Base-by-base conservation (phyloP, 2,888 invertebrate genomes). In the Embidobia sp. region DNA sequence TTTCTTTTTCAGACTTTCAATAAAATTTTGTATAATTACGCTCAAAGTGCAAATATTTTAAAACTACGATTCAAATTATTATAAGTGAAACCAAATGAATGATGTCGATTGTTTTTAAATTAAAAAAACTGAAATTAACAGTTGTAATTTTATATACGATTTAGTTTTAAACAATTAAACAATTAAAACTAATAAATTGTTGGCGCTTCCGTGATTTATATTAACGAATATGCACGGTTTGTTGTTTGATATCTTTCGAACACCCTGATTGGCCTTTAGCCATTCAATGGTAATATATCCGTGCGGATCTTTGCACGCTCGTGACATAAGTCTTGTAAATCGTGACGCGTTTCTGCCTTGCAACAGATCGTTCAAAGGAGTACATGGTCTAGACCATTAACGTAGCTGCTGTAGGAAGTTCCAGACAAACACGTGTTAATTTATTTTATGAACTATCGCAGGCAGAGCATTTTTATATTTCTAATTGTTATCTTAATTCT, bases 251-350 rank as follows among this genome's bases (percentile, higher is more conserved):
- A 73, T 74, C 77, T 74, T 59, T 64, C 26, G 64, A 53, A 64
- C 27, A 69, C 61, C 69, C 69, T 69, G 69, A 78, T 69, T 78
- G 73, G 69, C 69, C 59, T 77, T 78, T 78, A 74, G 59, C 64
- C 44, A 74, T 78, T 78, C 73, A 74, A 78, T 64, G 77, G 69
- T 69, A 78, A 78, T 78, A 77, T 73, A 77, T 76, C 76, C 57
- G 69, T 63, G 63, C 5, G 57, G 69, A 75, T 75, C 69, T 75
- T 69, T 63, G 69, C 69, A 70, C 76, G 76, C 76, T 70, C 76
- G 76, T 76, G 66, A 70, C 76, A 59, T 61, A 76, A 76, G 76
- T 70, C 76, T 66, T 70, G 76, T 49, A 31, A 70, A 75, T 75
- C 75, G 75, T 75, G 75, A 75, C 75, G 51, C 57, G 75, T 63